Evolutionary conservation across 1,140 invertebrate species (phyloP).

Genomic region (Nomia melanderi): DNA sequence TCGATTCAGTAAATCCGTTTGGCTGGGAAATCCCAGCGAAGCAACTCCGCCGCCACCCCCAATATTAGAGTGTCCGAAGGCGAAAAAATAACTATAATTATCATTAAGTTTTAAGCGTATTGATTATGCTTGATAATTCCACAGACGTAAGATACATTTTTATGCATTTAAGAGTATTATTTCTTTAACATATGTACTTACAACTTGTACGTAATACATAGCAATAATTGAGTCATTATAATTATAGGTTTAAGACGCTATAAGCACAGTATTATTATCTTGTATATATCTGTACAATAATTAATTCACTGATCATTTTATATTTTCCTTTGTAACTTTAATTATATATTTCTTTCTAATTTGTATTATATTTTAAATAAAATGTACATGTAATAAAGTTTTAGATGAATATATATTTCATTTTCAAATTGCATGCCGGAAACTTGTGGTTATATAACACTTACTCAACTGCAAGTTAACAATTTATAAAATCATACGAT

Average conservation of each 20-base stretch:
- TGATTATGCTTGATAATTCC: not conserved
- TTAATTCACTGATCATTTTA: not conserved
- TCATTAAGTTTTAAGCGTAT: not conserved
- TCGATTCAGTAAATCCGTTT: slow-evolving; percentile 76
- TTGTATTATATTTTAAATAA: slow-evolving; percentile 30
- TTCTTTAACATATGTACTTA: slow-evolving; percentile 10
- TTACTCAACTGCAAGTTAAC: not conserved
- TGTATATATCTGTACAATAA: slow-evolving; percentile 10
- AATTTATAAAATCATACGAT: not conserved
- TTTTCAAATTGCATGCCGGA: not conserved
- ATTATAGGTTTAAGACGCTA: not conserved
- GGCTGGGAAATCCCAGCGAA: slow-evolving; percentile 74
- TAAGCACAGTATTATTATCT: slow-evolving; percentile 5
- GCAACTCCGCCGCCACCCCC: slow-evolving; percentile 64
- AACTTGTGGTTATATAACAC: not conserved
- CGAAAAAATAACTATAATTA: slow-evolving; percentile 68
- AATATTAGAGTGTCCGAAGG: slow-evolving; percentile 63
- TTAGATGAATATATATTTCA: not conserved
- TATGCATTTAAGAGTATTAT: slow-evolving; percentile 23
- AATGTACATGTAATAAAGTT: not conserved
- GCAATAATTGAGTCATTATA: slow-evolving; percentile 27
- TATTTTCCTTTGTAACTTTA: not conserved
- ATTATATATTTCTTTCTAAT: slow-evolving; percentile 4
- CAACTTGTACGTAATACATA: not conserved
- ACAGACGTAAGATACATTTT: not conserved